Evolutionary conservation across 2,797 vertebrate genomes (phyloP).

Genomic region (Rhinophrynus dorsalis): DNA sequence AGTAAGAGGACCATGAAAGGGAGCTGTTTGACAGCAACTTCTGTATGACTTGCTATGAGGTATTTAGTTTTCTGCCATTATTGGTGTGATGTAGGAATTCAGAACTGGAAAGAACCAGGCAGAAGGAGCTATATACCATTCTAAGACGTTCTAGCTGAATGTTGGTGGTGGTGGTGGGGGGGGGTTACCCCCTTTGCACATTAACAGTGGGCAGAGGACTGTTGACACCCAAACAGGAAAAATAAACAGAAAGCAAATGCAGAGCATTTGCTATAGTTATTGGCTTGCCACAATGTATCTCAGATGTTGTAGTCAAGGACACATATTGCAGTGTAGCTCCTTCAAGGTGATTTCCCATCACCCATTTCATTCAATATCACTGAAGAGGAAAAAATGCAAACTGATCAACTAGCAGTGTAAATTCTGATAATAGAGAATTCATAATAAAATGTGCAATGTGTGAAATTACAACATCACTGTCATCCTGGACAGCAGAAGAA

Average conservation of each 20-base stretch:
- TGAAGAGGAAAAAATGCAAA: conserved; percentile 39
- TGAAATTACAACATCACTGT: conserved; percentile 7
- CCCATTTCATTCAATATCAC: conserved; percentile 9
- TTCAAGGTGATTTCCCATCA: conserved; percentile 22
- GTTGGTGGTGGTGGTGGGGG: no score
- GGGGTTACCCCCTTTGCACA: no score
- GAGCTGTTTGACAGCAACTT: no score
- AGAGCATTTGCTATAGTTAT: not conserved
- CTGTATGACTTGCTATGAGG: no score
- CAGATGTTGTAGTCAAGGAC: conserved; percentile 9
- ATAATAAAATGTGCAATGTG: not conserved
- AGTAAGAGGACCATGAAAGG: no score
- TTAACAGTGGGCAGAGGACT: conserved; percentile 2
- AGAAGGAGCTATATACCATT: no score
- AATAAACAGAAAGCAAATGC: not conserved
- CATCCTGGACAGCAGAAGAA: not conserved
- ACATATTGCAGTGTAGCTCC: not conserved
- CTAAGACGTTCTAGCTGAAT: no score
- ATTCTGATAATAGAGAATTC: not conserved
- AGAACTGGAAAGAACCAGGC: no score
- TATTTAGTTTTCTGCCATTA: no score
- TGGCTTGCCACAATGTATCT: not conserved
- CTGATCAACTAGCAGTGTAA: conserved; percentile 18
- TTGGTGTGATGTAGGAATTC: no score
- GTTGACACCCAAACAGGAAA: conserved; percentile 5